Evolutionary conservation across 2,113 vertebrate species (phyloP).

Genomic region (Strix uralensis): DNA sequence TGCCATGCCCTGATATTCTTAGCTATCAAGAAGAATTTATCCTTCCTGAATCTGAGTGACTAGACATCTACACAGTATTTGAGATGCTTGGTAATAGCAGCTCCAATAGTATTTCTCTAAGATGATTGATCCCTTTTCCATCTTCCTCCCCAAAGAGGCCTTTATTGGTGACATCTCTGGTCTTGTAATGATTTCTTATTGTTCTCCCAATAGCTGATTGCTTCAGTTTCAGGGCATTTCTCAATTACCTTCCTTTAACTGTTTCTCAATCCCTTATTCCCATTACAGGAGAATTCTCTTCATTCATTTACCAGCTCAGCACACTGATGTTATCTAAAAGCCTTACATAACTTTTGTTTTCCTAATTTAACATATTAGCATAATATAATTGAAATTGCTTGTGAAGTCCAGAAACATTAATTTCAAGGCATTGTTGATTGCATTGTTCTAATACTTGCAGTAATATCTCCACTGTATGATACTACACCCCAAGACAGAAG

Average conservation of each 20-base stretch:
- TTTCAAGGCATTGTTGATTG: constrained; percentile 33
- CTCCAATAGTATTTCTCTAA: not conserved
- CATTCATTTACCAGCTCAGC: not conserved
- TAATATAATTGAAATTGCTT: constrained; percentile 49
- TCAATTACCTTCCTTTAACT: not conserved
- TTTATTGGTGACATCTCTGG: not conserved
- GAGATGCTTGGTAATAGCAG: not conserved
- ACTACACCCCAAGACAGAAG: constrained; percentile 6
- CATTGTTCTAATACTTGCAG: not conserved
- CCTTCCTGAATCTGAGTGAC: not conserved
- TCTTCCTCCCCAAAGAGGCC: not conserved
- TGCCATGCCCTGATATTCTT: not conserved
- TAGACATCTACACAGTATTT: not conserved
- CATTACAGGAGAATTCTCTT: not conserved
- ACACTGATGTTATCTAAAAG: constrained; percentile 3
- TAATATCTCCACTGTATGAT: not conserved
- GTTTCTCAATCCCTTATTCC: not conserved
- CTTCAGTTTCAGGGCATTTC: not conserved
- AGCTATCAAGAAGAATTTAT: not conserved
- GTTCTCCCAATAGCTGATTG: not conserved
- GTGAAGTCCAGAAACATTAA: constrained; percentile 37
- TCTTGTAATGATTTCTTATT: not conserved
- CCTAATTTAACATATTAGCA: constrained; percentile 35
- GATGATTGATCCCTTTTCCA: not conserved
- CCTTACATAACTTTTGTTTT: constrained; percentile 10